Percentiles rank a stretch among this genome's conserved stretches.
Evolutionary conservation across 2,888 invertebrate species (phyloP).

Genomic region (Micoletzkya japonica): DNA sequence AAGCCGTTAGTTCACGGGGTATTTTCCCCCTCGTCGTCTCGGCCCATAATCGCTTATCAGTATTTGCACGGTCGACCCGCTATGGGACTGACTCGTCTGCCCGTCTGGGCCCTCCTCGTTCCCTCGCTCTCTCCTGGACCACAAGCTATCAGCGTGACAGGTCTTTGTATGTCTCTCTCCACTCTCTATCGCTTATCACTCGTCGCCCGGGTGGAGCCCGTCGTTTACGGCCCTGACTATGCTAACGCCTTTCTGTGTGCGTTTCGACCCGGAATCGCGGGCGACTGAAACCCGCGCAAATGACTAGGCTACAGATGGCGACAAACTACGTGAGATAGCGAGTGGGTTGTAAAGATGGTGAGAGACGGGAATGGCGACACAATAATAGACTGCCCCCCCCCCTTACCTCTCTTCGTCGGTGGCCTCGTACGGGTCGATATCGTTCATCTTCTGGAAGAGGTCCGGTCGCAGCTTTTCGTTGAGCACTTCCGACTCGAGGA

Average conservation of each 20-base stretch:
- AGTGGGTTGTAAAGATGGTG: not conserved
- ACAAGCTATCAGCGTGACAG: too few species aligned
- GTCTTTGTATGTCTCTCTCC: not conserved
- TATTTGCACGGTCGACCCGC: too few species aligned
- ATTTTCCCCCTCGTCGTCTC: not conserved
- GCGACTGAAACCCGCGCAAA: too few species aligned
- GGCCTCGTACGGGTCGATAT: constrained; percentile 84
- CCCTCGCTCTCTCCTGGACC: too few species aligned
- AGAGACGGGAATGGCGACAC: not conserved
- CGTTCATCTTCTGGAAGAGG: constrained; percentile 92
- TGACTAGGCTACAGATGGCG: too few species aligned
- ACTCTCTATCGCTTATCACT: not conserved
- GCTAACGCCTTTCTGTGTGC: too few species aligned
- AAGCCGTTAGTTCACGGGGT: too few species aligned
- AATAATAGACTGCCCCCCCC: not conserved
- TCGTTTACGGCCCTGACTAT: not conserved
- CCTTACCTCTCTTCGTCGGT: constrained; percentile 75
- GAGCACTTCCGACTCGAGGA: constrained; percentile 89
- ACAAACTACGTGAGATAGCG: not conserved
- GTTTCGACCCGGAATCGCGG: too few species aligned
- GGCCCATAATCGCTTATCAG: too few species aligned
- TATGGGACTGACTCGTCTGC: too few species aligned
- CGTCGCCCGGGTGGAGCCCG: not conserved
- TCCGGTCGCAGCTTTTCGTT: constrained; percentile 83
- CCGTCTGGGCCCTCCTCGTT: too few species aligned